Conservation (phyloP, 2,113 vertebrate genomes). For the Psittacula cyanocephala region DNA sequence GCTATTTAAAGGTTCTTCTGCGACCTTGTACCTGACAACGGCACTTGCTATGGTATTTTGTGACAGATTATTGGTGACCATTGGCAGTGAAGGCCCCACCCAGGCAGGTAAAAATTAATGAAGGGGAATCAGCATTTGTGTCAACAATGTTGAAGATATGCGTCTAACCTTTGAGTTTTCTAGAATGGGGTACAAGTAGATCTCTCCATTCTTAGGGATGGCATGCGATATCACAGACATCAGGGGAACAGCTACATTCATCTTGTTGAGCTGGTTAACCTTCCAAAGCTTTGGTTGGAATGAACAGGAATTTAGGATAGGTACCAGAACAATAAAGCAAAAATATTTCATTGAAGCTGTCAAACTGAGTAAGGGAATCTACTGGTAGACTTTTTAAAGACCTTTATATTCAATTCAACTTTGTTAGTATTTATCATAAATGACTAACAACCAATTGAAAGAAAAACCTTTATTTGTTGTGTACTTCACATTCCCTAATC, state of each 20-base stretch:
- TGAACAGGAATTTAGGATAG: neutral
- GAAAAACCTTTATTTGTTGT: neutral
- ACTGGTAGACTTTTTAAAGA: neutral
- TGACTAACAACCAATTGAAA: neutral
- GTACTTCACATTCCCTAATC: neutral
- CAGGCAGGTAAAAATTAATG: neutral
- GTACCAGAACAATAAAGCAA: neutral
- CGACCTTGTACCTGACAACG: neutral
- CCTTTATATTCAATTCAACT: neutral
- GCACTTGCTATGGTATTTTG: neutral
- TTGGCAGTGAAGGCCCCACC: neutral
- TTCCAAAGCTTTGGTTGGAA: neutral
- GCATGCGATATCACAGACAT: neutral
- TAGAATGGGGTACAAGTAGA: neutral
- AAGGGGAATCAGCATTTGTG: neutral
- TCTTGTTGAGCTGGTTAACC: neutral
- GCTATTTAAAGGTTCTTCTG: neutral
- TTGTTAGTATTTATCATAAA: neutral
- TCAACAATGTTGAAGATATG: neutral
- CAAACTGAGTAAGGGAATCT: neutral
- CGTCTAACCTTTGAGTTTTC: neutral
- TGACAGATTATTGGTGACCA: neutral
- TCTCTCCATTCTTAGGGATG: neutral
- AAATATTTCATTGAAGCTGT: neutral
- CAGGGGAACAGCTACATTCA: neutral